These are phyloP conservation scores for Tragelaphus imberbis DNA, from an alignment of 2,113 vertebrate species.

Conservation along the genomic window DNA sequence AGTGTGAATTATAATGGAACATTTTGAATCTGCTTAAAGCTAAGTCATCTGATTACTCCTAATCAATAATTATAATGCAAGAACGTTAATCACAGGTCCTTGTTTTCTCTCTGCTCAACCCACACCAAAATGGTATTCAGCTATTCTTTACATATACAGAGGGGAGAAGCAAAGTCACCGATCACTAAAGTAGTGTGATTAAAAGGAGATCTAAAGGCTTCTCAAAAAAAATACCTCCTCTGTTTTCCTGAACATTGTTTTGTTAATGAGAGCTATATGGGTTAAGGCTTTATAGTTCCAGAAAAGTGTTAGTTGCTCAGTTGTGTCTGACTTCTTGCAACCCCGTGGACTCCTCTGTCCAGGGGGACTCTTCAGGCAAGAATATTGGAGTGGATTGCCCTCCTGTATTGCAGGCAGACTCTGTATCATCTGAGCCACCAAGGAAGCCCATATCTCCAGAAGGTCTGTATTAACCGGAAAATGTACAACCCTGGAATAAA, in stretches of 20 bases:
- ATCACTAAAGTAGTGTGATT: neutral
- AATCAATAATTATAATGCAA: neutral
- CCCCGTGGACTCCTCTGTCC: neutral
- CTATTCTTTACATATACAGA: neutral
- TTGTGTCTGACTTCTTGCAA: neutral
- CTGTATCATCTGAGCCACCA: neutral
- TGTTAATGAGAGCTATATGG: neutral
- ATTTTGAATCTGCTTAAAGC: neutral
- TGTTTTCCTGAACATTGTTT: neutral
- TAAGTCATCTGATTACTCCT: neutral
- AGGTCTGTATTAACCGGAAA: neutral
- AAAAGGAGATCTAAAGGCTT: neutral
- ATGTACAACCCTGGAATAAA: neutral
- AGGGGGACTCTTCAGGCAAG: neutral
- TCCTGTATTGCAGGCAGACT: neutral
- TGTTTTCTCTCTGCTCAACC: neutral
- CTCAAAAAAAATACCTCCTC: neutral
- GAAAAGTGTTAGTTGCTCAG: neutral
- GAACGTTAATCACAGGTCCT: neutral
- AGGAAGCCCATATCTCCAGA: neutral
- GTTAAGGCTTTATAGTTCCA: neutral
- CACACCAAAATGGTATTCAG: neutral
- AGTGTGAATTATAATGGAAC: neutral
- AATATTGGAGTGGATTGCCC: neutral
- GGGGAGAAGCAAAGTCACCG: neutral